Conservation (phyloP, 2,888 invertebrate species). For the Eupeodes luniger region DNA sequence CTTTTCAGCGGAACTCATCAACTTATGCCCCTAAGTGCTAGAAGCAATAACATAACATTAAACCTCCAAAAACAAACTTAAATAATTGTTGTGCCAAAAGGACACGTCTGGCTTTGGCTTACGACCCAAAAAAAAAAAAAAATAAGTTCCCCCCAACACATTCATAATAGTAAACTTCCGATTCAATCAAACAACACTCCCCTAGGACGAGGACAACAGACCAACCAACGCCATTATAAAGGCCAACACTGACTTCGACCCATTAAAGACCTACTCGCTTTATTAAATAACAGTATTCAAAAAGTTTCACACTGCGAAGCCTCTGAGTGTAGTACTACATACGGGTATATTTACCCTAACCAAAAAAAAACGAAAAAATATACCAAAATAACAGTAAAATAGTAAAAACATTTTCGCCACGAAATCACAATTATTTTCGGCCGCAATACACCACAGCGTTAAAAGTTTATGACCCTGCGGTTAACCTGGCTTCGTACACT, state of each 20-base stretch:
- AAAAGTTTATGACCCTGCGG: constrained; percentile 67
- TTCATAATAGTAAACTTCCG: constrained; percentile 20
- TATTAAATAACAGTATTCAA: constrained; percentile 49
- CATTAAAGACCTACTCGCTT: constrained; percentile 18
- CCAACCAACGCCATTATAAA: not conserved
- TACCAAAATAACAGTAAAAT: constrained; percentile 27
- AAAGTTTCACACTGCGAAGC: constrained; percentile 15
- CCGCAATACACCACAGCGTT: constrained; percentile 48
- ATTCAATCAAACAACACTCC: constrained; percentile 24
- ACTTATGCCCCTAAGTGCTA: constrained; percentile 10
- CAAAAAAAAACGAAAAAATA: not conserved
- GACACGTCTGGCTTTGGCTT: not conserved
- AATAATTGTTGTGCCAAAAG: not conserved
- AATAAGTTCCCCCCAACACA: not conserved
- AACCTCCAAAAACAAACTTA: not conserved
- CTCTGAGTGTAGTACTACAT: not conserved
- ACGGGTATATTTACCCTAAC: not conserved
- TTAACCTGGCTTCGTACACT: constrained; percentile 42
- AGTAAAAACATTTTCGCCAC: constrained; percentile 53
- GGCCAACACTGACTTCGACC: no score
- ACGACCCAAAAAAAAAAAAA: not conserved
- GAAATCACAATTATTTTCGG: constrained; percentile 71
- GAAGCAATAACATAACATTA: not conserved
- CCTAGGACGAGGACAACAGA: not conserved
- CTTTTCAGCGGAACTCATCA: not conserved